Percentiles rank a stretch among this genome's conserved stretches.
phyloP scores from a whole-genome alignment of 2,888 invertebrate species.

The Brassicogethes aeneus region DNA sequence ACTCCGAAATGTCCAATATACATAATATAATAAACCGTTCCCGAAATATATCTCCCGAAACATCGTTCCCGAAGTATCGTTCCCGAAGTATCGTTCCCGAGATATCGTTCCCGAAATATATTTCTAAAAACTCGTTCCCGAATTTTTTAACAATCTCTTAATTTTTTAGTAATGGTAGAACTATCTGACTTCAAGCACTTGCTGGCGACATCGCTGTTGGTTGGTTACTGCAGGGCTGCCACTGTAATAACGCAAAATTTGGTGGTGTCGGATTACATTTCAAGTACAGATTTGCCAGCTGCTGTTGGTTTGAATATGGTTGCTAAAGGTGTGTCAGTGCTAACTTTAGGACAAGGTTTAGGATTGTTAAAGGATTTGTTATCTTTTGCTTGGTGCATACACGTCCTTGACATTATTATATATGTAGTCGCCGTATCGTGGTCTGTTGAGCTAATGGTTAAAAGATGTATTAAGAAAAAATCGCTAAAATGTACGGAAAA shows the following conservation, averaged over 20 bases:
- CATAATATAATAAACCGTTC: slow-evolving; percentile 1
- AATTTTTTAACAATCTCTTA: too few relatives aligned
- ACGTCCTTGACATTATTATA: slow-evolving; percentile 51
- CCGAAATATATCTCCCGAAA: too few relatives aligned
- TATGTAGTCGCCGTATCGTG: slow-evolving; percentile 48
- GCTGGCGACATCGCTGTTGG: slow-evolving; percentile 16
- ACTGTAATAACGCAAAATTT: slow-evolving; percentile 66
- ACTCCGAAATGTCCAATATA: slow-evolving; percentile 3
- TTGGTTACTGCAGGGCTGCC: slow-evolving; percentile 51
- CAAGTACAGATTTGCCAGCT: slow-evolving; percentile 48
- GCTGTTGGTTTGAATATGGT: slow-evolving; percentile 67
- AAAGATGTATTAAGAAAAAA: slow-evolving; percentile 9
- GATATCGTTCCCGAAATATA: too few relatives aligned
- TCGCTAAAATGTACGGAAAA: too few relatives aligned
- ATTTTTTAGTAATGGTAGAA: slow-evolving; percentile 20
- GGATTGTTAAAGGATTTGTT: slow-evolving; percentile 61
- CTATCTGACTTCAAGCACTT: slow-evolving; percentile 17
- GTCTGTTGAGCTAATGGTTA: slow-evolving; percentile 48
- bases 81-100: too few relatives aligned
- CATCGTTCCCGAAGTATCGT: too few relatives aligned
- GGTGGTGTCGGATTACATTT: slow-evolving; percentile 56
- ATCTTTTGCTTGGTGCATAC: slow-evolving; percentile 55
- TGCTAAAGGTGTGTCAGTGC: slow-evolving; percentile 58
- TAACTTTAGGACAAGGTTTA: slow-evolving; percentile 52
- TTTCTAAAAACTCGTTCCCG: too few relatives aligned